phyloP scores from a whole-genome alignment of 2,113 vertebrate species.

The Pluvianellus socialis region DNA sequence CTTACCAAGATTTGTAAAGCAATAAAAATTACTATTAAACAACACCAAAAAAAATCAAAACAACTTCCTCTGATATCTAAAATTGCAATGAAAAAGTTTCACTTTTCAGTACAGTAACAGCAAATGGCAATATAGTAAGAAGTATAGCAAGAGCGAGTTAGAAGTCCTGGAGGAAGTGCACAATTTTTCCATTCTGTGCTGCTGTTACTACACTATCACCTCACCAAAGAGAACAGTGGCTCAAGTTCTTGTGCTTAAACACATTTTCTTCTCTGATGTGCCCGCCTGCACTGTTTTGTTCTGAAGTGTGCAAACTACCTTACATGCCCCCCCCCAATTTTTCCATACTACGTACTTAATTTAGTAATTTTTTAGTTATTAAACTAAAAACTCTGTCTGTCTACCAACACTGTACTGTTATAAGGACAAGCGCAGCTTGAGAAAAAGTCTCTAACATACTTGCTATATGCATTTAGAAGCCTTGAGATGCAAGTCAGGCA shows the following conservation, averaged over 20 bases:
- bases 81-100: not conserved
- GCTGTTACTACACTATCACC: not conserved
- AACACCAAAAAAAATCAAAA: not conserved
- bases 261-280: not conserved
- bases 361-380: not conserved
- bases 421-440: not conserved
- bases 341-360: not conserved
- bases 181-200: not conserved
- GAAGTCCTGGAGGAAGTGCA: not conserved
- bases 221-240: not conserved
- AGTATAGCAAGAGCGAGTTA: not conserved
- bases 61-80: not conserved
- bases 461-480: not conserved
- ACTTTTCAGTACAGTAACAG: not conserved
- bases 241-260: not conserved
- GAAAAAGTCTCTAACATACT: not conserved
- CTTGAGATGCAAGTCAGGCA: rapidly evolving
- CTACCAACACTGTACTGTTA: not conserved
- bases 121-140: not conserved
- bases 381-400: not conserved
- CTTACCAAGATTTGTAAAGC: not conserved
- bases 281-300: not conserved
- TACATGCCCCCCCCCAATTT: not conserved
- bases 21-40: not conserved
- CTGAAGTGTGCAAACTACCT: not conserved